These are phyloP conservation scores for Burhinus oedicnemus DNA, from an alignment of 2,113 vertebrate species.

Conservation along the genomic window DNA sequence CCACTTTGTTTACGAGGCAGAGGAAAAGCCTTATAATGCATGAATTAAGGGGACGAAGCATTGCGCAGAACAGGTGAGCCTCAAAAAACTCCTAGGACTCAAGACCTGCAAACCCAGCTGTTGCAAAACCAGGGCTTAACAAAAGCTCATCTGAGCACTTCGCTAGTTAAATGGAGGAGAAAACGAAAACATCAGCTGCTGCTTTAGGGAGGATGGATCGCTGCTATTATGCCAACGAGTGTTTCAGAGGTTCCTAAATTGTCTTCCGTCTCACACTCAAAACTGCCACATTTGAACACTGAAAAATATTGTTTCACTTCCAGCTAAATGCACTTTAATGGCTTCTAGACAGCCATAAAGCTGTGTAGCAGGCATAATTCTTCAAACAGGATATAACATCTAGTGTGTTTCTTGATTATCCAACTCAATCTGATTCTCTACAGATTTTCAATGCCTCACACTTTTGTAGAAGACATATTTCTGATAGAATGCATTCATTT, in stretches of 20 bases:
- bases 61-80: not conserved
- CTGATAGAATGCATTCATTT: not conserved
- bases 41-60: not conserved
- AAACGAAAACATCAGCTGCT: slow-evolving; percentile 11
- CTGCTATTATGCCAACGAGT: not conserved
- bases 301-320: slow-evolving; percentile 59
- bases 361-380: slow-evolving; percentile 50
- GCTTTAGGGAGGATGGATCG: slow-evolving; percentile 27
- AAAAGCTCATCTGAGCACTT: not conserved
- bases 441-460: slow-evolving; percentile 8
- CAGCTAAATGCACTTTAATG: slow-evolving; percentile 49
- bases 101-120: not conserved
- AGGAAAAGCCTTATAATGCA: slow-evolving; percentile 23
- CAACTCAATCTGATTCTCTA: not conserved
- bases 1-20: slow-evolving; percentile 6
- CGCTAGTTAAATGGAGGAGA: slow-evolving; percentile 21
- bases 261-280: slow-evolving; percentile 53
- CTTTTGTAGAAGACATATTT: not conserved
- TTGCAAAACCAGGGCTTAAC: not conserved
- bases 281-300: slow-evolving; percentile 58
- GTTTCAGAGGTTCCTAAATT: slow-evolving; percentile 61
- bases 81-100: not conserved
- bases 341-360: slow-evolving; percentile 28
- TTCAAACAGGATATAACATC: slow-evolving; percentile 21
- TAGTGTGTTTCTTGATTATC: slow-evolving; percentile 45